Evolutionary conservation across 2,797 vertebrate species (phyloP), one percentile per base, ranked within the genome.

Genomic region (Ambastaia sidthimunki): DNA sequence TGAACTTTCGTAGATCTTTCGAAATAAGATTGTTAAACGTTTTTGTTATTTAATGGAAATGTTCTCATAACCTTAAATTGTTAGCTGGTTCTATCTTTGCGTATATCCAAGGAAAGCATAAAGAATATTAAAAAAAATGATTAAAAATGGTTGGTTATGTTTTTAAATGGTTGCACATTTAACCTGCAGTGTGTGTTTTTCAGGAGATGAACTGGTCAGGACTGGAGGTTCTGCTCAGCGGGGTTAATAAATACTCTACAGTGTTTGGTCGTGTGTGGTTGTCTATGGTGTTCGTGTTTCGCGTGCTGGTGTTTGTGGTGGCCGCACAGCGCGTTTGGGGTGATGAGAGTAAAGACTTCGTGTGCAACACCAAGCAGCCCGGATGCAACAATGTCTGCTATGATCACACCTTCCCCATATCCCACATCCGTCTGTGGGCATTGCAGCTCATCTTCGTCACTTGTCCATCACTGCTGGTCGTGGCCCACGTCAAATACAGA

Each of bases 391-490:
- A 95, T 0, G 94, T 97, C 71, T 99, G 98, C 90, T 99, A 86
- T 0, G 96, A 99, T 76, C 86, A 93, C 84, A 94, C 95, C 90
- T 99, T 99, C 90, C 97, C 97, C 0, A 88, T 99, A 89, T 98
- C 97, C 81, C 97, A 99, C 69, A 95, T 97, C 91, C 96, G 95
- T 25, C 94, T 99, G 66, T 99, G 97, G 98, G 96, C 97, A 0
- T 89, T 99, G 88, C 97, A 99, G 93, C 95, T 99, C 78, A 98
- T 99, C 90, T 93, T 99, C 7, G 94, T 98, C 90, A 98, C 96
- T 0, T 98, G 97, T 65, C 98, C 98, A 0, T 98, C 97, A 0
- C 89, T 99, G 72, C 92, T 99, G 78, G 97, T 99, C 81, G 87
- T 96, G 85, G 97, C 97, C 89, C 97, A 99, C 0, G 97, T 98